Base-by-base conservation (phyloP, 2,888 invertebrate genomes). In the Ferdinandea cuprea region DNA sequence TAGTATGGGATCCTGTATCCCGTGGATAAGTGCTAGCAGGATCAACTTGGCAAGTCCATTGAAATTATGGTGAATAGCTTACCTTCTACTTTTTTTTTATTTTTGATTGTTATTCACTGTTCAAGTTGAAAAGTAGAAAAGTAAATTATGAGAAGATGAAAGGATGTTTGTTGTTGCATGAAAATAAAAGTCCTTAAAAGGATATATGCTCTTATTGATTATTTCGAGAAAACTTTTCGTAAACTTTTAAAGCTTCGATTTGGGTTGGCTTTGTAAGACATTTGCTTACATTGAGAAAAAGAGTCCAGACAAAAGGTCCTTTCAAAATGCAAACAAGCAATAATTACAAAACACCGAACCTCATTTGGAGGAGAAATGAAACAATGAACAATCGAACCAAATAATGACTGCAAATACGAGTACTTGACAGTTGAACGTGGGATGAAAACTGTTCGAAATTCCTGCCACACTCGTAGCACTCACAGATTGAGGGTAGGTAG, bases 1-100 rank as follows among this genome's bases (percentile, higher is more conserved):
- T 58, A 28, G 44, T 17, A 44, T 19, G 19, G 9, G 44, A 8
- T 44, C 8, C 44, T 28, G 13, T 1, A 8, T 44, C 8, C 44
- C 17, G 13, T 1, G 21, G 42, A 61, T 21, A 42, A 37, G 40
- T 5, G 28, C n/a, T 30, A 42, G 25, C 44, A 52, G 50, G 42
- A 72, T 72, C 59, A 59, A 61, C 71, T 72, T 59, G 21, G 15
- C 9, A 25, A 17, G 46, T 71, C 37, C 58, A 52, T 61, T 61
- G 61, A 72, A 61, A 61, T 40, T 44, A 72, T 28, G 42, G 13
- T 35, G 54, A 37, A 63, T 63, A 19, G 19, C 61, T 54, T 50
- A 35, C 15, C 25, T 52, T 42, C 52, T 21, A n/a, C 7, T 40
- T 25, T 37, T 25, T 48, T 15, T 11, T 32, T 15, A 15, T 13